These are phyloP conservation scores for Pygathrix nemaeus DNA, from an alignment of 2,113 vertebrate genomes.

Conservation along the genomic window DNA sequence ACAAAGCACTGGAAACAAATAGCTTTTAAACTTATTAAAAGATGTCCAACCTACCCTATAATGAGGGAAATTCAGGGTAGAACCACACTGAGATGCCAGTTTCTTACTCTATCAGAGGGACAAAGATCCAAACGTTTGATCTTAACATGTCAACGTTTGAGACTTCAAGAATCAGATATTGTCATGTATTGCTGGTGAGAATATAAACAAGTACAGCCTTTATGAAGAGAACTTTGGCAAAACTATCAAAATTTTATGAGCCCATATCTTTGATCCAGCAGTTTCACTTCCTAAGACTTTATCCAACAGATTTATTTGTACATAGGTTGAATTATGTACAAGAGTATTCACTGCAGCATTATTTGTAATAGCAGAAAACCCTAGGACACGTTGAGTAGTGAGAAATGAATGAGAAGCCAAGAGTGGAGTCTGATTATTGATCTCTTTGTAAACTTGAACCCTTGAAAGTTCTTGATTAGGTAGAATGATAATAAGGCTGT, in stretches of 20 bases:
- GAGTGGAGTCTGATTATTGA: not conserved
- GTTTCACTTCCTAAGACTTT: not conserved
- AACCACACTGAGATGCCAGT: not conserved
- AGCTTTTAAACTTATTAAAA: not conserved
- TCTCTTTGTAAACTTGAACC: not conserved
- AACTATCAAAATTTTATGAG: not conserved
- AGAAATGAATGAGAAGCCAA: not conserved
- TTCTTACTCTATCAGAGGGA: not conserved
- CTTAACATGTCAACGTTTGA: not conserved
- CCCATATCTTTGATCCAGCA: not conserved
- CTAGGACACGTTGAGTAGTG: not conserved
- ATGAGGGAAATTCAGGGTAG: not conserved
- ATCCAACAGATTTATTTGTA: not conserved
- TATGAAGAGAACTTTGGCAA: not conserved
- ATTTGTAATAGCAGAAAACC: not conserved
- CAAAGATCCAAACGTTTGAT: not conserved
- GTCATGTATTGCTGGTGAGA: not conserved
- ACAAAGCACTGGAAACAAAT: not conserved
- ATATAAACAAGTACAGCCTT: not conserved
- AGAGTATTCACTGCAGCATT: not conserved
- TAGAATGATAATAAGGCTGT: not conserved
- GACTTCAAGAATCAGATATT: not conserved
- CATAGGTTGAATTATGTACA: not conserved
- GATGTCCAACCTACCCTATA: not conserved
- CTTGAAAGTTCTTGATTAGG: not conserved